phyloP scores from a whole-genome alignment of 2,113 vertebrate species.

The Scartelaos histophorus region DNA sequence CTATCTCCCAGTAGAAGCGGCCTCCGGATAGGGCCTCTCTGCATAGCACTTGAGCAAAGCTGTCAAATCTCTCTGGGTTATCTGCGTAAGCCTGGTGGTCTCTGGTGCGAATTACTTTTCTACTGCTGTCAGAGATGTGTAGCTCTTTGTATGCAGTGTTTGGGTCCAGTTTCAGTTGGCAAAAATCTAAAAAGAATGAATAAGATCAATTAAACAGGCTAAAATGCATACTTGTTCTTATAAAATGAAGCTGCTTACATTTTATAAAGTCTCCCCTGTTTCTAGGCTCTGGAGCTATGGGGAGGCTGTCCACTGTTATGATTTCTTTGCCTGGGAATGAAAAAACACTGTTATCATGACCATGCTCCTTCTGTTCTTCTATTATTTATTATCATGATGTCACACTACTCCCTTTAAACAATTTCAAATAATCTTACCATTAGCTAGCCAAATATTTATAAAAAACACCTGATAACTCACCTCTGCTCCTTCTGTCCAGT shows the following conservation, averaged over 20 bases:
- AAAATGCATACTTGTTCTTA: neutral
- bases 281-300: constrained; percentile 67
- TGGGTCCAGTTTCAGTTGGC: constrained; percentile 75
- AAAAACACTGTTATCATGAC: constrained; percentile 15
- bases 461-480: constrained; percentile 53
- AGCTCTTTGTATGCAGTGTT: constrained; percentile 80
- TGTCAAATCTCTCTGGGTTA: constrained; percentile 78
- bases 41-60: constrained; percentile 90
- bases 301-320: constrained; percentile 65
- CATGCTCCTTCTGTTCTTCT: constrained; percentile 5
- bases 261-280: constrained; percentile 78
- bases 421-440: constrained; percentile 36
- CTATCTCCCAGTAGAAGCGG: constrained; percentile 93
- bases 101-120: constrained; percentile 74
- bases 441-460: neutral
- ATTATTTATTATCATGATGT: constrained; percentile 4
- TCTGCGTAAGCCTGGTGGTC: constrained; percentile 76
- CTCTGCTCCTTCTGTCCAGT: constrained; percentile 75
- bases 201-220: neutral
- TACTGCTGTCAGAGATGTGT: constrained; percentile 74
- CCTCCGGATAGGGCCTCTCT: constrained; percentile 76
- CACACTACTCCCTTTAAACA: neutral
- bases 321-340: constrained; percentile 71
- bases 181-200: constrained; percentile 67
- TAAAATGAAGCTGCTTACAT: constrained; percentile 60